A percentile compares a stretch with the other conserved stretches of the same genome.
Conservation (phyloP, 2,113 vertebrate species). For the Hoplias malabaricus region DNA sequence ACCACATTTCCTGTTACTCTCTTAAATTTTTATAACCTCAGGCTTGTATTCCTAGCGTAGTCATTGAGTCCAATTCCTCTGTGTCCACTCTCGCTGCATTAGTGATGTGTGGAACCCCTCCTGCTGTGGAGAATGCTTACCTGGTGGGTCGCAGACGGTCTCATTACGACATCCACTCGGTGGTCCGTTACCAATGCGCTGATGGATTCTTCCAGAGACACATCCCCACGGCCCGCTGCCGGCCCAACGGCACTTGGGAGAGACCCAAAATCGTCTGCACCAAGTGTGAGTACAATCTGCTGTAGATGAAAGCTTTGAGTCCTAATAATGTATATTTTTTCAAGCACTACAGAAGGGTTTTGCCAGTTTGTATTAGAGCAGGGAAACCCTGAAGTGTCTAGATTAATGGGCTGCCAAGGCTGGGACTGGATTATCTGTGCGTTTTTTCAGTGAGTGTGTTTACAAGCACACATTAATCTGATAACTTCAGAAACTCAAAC, state of each 20-base stretch:
- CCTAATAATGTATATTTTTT: neutral
- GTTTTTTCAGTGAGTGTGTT: too few species aligned
- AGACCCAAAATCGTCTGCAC: constrained; percentile 88
- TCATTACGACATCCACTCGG: constrained; percentile 87
- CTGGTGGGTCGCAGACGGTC: constrained; percentile 80
- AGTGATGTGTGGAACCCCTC: constrained; percentile 91
- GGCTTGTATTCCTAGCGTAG: neutral
- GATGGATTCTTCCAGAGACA: constrained; percentile 88
- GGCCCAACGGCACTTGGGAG: constrained; percentile 88
- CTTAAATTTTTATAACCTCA: neutral
- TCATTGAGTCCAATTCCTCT: neutral
- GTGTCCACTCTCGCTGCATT: neutral
- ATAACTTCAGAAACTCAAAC: too few species aligned
- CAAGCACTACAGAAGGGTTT: too few species aligned
- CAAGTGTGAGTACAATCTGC: constrained; percentile 80
- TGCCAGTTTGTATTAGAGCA: neutral
- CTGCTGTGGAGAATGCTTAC: constrained; percentile 82
- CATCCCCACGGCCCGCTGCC: constrained; percentile 83
- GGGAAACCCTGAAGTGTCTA: neutral
- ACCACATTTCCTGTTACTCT: too few species aligned
- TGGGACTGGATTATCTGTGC: too few species aligned
- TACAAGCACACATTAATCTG: too few species aligned
- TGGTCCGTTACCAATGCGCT: constrained; percentile 87
- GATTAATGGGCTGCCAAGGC: too few species aligned
- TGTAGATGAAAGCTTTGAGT: neutral